Conservation (phyloP, 2,888 invertebrate genomes). For the Bombyx huttoni region DNA sequence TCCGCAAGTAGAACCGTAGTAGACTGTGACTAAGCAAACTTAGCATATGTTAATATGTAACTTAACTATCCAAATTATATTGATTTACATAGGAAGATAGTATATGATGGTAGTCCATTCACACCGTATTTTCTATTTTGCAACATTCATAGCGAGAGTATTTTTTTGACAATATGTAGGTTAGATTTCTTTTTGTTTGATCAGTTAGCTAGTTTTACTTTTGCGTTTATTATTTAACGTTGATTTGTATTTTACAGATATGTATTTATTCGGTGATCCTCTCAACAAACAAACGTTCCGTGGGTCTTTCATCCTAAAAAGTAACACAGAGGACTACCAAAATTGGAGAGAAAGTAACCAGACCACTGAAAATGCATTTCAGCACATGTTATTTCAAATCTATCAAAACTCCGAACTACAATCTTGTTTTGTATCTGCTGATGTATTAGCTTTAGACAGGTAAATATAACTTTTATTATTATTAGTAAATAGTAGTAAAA, state of each 20-base stretch:
- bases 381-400: slow-evolving; percentile 81
- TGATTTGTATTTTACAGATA: slow-evolving; percentile 70
- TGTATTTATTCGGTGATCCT: slow-evolving; percentile 80
- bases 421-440: slow-evolving; percentile 83
- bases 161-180: neutral
- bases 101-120: too few relatives aligned
- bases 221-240: neutral
- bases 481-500: neutral
- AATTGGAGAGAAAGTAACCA: slow-evolving; percentile 79
- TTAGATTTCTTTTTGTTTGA: neutral
- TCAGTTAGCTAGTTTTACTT: neutral
- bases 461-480: slow-evolving; percentile 35
- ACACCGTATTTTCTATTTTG: too few relatives aligned
- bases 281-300: slow-evolving; percentile 86
- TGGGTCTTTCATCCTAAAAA: slow-evolving; percentile 82
- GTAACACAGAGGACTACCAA: slow-evolving; percentile 75
- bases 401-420: slow-evolving; percentile 82
- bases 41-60: neutral
- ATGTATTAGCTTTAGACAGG: slow-evolving; percentile 90
- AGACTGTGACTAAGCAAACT: neutral
- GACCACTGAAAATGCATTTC: slow-evolving; percentile 80
- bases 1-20: slow-evolving; percentile 2
- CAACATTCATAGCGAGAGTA: too few relatives aligned
- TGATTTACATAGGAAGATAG: neutral
- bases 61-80: neutral